These are phyloP conservation scores for Enhydra lutris DNA, from an alignment of 2,113 vertebrate species.

Conservation along the genomic window DNA sequence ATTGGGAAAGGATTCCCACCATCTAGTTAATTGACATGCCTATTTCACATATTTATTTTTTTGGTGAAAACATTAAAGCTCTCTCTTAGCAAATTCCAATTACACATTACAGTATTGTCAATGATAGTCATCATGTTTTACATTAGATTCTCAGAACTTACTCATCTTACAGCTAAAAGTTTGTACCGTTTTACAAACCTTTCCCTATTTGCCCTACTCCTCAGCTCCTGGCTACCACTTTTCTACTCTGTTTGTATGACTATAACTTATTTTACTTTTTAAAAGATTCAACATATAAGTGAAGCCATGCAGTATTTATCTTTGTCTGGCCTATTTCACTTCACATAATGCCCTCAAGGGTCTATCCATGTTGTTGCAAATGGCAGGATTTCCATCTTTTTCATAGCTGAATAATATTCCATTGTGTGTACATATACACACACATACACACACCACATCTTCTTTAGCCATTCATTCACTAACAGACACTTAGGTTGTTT, in stretches of 20 bases:
- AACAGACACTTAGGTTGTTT: not conserved
- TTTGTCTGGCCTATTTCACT: not conserved
- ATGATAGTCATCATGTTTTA: not conserved
- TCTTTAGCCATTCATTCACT: not conserved
- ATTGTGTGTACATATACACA: not conserved
- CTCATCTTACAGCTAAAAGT: not conserved
- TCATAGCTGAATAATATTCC: not conserved
- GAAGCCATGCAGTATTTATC: not conserved
- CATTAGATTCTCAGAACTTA: not conserved
- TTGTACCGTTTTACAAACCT: not conserved
- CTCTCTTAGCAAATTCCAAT: not conserved
- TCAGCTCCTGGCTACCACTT: not conserved
- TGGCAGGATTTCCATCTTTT: not conserved
- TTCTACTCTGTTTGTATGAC: not conserved
- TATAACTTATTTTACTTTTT: not conserved
- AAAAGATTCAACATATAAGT: not conserved
- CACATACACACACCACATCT: not conserved
- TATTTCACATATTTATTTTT: not conserved
- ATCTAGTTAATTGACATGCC: not conserved
- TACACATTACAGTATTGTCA: not conserved
- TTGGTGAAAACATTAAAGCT: not conserved
- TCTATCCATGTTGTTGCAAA: not conserved
- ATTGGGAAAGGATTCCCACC: not conserved
- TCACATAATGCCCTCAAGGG: not conserved
- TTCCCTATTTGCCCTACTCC: not conserved